phyloP scores from a whole-genome alignment of 2,888 invertebrate genomes.

The Eupithecia centaureata region DNA sequence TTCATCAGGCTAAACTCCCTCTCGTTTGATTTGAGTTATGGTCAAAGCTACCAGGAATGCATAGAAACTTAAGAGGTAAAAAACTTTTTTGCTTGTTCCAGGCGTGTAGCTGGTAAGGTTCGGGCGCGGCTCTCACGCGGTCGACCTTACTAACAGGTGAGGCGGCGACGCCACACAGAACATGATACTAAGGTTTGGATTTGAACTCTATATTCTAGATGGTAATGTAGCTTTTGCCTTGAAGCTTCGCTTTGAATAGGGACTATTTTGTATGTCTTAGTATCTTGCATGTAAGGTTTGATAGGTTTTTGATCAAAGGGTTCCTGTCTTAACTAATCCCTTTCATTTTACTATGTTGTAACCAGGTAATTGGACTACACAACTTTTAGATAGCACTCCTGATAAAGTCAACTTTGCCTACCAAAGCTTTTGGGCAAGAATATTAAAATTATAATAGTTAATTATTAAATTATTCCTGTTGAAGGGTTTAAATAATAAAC shows the following conservation, averaged over 20 bases:
- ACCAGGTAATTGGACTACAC: neutral
- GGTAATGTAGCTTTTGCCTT: conserved; percentile 43
- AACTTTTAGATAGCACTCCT: neutral
- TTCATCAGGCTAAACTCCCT: no score
- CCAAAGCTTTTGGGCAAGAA: no score
- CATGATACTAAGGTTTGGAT: conserved; percentile 83
- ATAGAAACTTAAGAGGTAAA: neutral
- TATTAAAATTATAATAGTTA: no score
- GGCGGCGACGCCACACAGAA: conserved; percentile 81
- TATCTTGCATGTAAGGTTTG: conserved; percentile 28
- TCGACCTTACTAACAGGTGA: conserved; percentile 83
- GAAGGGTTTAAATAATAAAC: neutral
- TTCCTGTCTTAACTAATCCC: conserved; percentile 44
- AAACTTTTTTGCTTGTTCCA: conserved; percentile 55
- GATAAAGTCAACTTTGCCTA: neutral
- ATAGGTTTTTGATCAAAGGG: conserved; percentile 30
- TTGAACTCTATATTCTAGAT: conserved; percentile 63
- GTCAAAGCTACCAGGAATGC: neutral
- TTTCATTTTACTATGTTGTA: conserved; percentile 49
- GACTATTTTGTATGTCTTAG: conserved; percentile 37
- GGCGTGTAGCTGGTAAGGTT: conserved; percentile 74
- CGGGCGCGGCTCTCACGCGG: conserved; percentile 77
- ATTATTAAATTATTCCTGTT: no score
- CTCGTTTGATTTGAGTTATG: neutral
- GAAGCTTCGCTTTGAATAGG: neutral